These are phyloP conservation scores for Apodemia zela DNA, from an alignment of 2,888 invertebrate species.

Conservation along the genomic window DNA sequence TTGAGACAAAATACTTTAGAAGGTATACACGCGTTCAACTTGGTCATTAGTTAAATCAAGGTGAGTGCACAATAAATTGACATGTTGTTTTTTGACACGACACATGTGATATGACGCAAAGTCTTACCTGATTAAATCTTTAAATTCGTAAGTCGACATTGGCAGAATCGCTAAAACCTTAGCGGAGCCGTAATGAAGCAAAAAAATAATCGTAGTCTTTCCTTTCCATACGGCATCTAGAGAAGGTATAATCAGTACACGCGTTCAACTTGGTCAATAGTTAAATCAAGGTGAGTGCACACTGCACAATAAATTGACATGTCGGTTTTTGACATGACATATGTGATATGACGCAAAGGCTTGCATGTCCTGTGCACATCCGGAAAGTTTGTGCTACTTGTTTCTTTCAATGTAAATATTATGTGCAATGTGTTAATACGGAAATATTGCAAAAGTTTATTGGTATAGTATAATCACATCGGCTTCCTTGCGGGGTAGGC, in stretches of 20 bases:
- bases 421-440: neutral
- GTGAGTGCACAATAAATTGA: neutral
- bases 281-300: neutral
- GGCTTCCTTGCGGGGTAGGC: neutral
- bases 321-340: neutral
- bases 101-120: too few relatives aligned
- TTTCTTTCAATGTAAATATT: neutral
- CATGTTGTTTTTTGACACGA: neutral
- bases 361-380: constrained; percentile 1
- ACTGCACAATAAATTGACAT: too few relatives aligned
- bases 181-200: too few relatives aligned
- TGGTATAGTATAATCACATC: neutral
- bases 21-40: neutral
- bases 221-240: too few relatives aligned
- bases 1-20: too few relatives aligned
- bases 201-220: too few relatives aligned
- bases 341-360: neutral
- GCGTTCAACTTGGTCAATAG: neutral
- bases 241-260: neutral
- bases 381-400: neutral
- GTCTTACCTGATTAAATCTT: too few relatives aligned
- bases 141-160: too few relatives aligned
- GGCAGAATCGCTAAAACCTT: too few relatives aligned
- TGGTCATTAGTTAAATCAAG: neutral
- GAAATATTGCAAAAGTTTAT: neutral